A percentile compares a stretch with the other conserved stretches of the same genome.
Conservation (phyloP, 2,797 vertebrate genomes). For the Erpetoichthys calabaricus region DNA sequence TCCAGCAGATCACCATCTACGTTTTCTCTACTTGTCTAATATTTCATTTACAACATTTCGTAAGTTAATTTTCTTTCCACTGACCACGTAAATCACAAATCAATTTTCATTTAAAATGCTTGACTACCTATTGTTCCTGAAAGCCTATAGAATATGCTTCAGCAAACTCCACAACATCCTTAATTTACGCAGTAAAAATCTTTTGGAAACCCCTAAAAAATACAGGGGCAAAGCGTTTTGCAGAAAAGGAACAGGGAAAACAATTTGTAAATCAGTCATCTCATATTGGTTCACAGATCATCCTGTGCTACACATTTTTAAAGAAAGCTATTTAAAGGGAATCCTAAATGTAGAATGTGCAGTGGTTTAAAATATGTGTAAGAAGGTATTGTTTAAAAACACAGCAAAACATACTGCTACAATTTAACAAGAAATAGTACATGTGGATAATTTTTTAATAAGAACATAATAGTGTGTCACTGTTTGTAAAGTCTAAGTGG, state of each 20-base stretch:
- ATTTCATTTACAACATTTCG: slow-evolving; percentile 97
- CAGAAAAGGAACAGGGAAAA: slow-evolving; percentile 13
- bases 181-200: slow-evolving; percentile 70
- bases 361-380: no score
- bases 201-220: slow-evolving; percentile 34
- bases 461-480: no score
- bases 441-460: no score
- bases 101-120: slow-evolving; percentile 98
- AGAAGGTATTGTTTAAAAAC: no score
- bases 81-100: slow-evolving; percentile 99
- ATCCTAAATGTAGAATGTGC: no score
- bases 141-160: slow-evolving; percentile 67
- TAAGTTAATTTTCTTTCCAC: slow-evolving; percentile 97
- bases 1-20: slow-evolving; percentile 92
- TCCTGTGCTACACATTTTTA: no score
- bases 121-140: slow-evolving; percentile 87
- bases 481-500: no score
- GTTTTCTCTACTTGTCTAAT: slow-evolving; percentile 87
- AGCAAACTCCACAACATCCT: slow-evolving; percentile 61
- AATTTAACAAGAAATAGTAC: no score
- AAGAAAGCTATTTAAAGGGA: no score
- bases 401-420: no score
- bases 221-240: not conserved
- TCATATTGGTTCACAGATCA: no score
- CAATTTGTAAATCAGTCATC: no score